Percentiles rank a stretch among this genome's conserved stretches.
Evolutionary conservation across 2,888 invertebrate genomes (phyloP).

Genomic region (Gari tellinella): DNA sequence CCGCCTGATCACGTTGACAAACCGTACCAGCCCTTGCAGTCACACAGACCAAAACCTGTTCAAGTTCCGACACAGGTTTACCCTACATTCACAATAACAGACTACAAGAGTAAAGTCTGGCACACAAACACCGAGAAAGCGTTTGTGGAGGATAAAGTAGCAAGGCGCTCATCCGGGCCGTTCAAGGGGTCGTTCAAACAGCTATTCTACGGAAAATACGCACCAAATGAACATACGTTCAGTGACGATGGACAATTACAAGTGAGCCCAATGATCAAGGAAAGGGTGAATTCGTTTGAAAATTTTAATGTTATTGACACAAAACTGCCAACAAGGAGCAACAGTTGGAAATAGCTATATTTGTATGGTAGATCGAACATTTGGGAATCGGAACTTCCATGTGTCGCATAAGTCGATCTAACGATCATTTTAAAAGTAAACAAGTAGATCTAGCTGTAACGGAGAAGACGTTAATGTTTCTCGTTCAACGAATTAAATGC

Average conservation of each 20-base stretch:
- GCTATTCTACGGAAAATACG: constrained; percentile 38
- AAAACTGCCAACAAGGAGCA: too few species aligned
- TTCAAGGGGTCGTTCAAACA: constrained; percentile 41
- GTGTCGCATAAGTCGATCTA: too few species aligned
- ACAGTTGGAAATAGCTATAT: too few species aligned
- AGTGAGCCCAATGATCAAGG: too few species aligned
- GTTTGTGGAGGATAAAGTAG: constrained; percentile 11
- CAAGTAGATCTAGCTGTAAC: too few species aligned
- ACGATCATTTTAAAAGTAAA: too few species aligned
- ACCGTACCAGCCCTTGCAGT: constrained; percentile 43
- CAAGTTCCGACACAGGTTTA: background rate
- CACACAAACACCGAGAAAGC: constrained; percentile 20
- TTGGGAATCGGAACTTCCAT: too few species aligned
- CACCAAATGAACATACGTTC: background rate
- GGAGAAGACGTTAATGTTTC: too few species aligned
- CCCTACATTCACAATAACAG: background rate
- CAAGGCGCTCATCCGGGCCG: constrained; percentile 13
- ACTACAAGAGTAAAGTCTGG: constrained; percentile 26
- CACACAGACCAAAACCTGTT: constrained; percentile 4
- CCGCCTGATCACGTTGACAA: constrained; percentile 46
- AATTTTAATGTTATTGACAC: too few species aligned
- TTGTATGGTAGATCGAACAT: too few species aligned
- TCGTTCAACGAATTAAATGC: too few species aligned
- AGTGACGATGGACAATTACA: background rate
- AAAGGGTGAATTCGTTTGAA: too few species aligned